These are phyloP conservation scores for Chloropsis hardwickii DNA, from an alignment of 2,113 vertebrate genomes.

Conservation along the genomic window DNA sequence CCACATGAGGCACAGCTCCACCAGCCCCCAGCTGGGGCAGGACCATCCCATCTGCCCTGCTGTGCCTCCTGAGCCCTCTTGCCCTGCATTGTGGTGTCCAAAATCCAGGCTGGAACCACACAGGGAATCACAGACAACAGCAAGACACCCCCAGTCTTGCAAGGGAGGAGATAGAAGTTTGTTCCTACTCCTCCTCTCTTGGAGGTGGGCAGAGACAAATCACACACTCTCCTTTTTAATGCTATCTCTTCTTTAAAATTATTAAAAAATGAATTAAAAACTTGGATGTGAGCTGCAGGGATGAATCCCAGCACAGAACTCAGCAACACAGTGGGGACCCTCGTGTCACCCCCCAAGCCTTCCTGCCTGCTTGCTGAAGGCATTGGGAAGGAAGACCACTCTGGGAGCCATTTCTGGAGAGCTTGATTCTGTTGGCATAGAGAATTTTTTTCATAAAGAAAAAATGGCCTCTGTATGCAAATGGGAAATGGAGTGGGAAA, in stretches of 20 bases:
- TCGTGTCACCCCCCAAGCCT: not conserved
- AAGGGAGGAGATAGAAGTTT: not conserved
- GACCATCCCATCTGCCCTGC: not conserved
- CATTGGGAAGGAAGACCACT: not conserved
- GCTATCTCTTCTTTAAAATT: not conserved
- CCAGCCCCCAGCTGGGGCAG: not conserved
- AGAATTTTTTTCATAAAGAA: not conserved
- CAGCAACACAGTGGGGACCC: not conserved
- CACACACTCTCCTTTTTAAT: not conserved
- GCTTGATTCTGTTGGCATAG: not conserved
- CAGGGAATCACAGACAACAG: fast-evolving
- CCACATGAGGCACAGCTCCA: not conserved
- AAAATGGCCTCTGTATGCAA: not conserved
- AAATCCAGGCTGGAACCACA: not conserved
- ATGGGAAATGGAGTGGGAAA: not conserved
- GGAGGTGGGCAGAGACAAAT: not conserved
- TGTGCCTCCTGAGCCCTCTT: not conserved
- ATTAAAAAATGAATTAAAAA: not conserved
- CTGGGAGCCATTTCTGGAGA: not conserved
- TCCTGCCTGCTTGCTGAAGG: not conserved
- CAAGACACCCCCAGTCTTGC: not conserved
- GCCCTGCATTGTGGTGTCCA: fast-evolving
- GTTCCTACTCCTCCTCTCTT: not conserved
- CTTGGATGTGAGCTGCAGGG: not conserved
- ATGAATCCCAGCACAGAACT: not conserved